Base-by-base conservation (phyloP, 2,113 vertebrate genomes). In the Noturus placidus region DNA sequence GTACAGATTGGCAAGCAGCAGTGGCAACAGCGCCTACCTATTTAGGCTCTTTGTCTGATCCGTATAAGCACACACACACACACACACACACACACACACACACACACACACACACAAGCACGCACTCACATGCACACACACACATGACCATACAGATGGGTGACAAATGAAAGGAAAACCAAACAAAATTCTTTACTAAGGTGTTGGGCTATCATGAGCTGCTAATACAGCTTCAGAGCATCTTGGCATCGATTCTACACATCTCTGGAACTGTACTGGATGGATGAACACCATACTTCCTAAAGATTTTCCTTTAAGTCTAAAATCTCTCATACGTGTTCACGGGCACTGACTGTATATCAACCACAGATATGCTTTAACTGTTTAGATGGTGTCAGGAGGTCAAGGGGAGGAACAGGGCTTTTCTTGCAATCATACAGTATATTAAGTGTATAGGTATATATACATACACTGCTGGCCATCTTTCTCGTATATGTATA, bases 1-100 rank as follows among this genome's bases (percentile, higher is more conserved):
- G 59, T 67, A 46, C 59, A 80, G 82, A 87, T 61, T 74, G 42
- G 72, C 87, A 83, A 78, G 56, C 35, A 74, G 69, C 77, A 82
- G 65, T 74, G 69, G 50, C 80, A 83, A 63, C 67, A 87, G 35
- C 78, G 42, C 20, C 33, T 56, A 14, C 46, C 63, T 72, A 50
- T 82, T 74, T 87, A 38, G 30, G 83, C 82, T 50, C 74, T 65
- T 9, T 25, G 22, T 17, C 57, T 78, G 27, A 79, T 65, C 59
- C 30, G 5, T 22, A 25, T 70, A 85, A 56, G 72, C 33, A 80
- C 70, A 74, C 50, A 22, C 46, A 54, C 27, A 57, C 56, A 30
- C 54, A 74, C 65, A 72, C 70, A 54, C n/a, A 80, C 65, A 61
- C 19, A 22, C 17, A 61, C 85, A 56, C 46, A 59, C 7, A 52